Evolutionary conservation across 2,888 invertebrate genomes (phyloP).

Genomic region (Allophyes oxyacanthae): DNA sequence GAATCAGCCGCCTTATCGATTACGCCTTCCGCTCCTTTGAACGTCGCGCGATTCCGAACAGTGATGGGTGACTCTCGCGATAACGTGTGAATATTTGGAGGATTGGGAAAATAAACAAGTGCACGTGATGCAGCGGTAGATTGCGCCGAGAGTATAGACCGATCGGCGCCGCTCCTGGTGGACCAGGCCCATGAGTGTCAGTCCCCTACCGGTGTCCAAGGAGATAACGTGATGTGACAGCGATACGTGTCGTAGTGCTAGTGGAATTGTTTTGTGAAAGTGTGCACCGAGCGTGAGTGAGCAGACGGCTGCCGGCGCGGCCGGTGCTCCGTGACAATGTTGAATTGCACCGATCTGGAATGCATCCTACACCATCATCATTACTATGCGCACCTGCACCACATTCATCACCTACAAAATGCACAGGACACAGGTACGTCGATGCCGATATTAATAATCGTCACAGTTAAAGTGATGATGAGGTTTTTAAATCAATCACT

Average conservation of each 20-base stretch:
- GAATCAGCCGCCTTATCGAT: constrained; percentile 77
- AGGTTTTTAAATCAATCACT: constrained; percentile 62
- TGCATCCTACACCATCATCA: constrained; percentile 93
- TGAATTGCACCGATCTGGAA: constrained; percentile 94
- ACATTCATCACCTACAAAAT: constrained; percentile 92
- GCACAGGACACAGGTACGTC: constrained; percentile 90
- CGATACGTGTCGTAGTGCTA: constrained; percentile 81
- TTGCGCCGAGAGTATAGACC: constrained; percentile 75
- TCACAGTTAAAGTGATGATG: constrained; percentile 55
- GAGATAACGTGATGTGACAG: constrained; percentile 89
- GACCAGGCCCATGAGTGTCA: constrained; percentile 69
- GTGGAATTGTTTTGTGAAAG: constrained; percentile 89
- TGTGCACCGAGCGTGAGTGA: constrained; percentile 85
- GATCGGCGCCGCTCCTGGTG: constrained; percentile 76
- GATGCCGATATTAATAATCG: constrained; percentile 45
- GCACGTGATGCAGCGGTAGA: constrained; percentile 69
- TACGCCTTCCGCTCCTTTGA: constrained; percentile 69
- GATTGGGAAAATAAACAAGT: constrained; percentile 69
- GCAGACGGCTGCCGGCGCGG: constrained; percentile 72
- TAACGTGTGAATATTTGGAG: constrained; percentile 66
- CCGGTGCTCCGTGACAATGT: constrained; percentile 89
- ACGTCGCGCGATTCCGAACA: constrained; percentile 68
- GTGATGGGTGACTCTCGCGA: constrained; percentile 72
- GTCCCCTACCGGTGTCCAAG: constrained; percentile 71
- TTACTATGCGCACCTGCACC: constrained; percentile 93